A percentile compares a stretch with the other conserved stretches of the same genome.
Conservation (phyloP, 2,797 vertebrate genomes). For the Acanthornis magna region DNA sequence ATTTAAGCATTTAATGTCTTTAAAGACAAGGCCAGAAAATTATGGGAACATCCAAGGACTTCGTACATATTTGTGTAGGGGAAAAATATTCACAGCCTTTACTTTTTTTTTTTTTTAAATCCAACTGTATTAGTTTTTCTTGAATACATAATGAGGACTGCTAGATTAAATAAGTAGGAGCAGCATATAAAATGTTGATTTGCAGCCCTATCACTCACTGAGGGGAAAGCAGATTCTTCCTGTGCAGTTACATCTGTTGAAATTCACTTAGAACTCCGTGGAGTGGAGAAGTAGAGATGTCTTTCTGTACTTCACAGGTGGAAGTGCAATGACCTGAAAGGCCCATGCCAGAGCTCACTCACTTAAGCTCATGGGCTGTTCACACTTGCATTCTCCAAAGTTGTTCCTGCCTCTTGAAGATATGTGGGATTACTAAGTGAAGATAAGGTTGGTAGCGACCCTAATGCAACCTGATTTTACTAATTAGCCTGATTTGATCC, state of each 20-base stretch:
- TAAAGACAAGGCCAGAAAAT: conserved; percentile 30
- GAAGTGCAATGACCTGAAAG: background rate
- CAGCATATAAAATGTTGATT: background rate
- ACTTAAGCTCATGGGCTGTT: background rate
- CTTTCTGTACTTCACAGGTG: background rate
- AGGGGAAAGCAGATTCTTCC: background rate
- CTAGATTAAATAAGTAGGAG: background rate
- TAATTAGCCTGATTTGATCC: background rate
- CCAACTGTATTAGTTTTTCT: background rate
- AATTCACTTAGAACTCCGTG: background rate
- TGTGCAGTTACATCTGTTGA: background rate
- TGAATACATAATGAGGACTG: background rate
- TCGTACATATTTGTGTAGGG: background rate
- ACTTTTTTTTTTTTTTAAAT: background rate
- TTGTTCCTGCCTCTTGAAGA: background rate
- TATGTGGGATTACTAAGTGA: background rate
- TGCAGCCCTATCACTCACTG: background rate
- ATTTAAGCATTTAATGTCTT: conserved; percentile 30
- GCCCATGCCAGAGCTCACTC: background rate
- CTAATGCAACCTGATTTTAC: background rate
- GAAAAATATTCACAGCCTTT: background rate
- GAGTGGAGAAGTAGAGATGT: background rate
- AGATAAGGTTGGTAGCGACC: background rate
- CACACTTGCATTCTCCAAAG: background rate
- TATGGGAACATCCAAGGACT: conserved; percentile 9